Conservation (phyloP, 2,113 vertebrate species). For the Campylorhamphus procurvoides region DNA sequence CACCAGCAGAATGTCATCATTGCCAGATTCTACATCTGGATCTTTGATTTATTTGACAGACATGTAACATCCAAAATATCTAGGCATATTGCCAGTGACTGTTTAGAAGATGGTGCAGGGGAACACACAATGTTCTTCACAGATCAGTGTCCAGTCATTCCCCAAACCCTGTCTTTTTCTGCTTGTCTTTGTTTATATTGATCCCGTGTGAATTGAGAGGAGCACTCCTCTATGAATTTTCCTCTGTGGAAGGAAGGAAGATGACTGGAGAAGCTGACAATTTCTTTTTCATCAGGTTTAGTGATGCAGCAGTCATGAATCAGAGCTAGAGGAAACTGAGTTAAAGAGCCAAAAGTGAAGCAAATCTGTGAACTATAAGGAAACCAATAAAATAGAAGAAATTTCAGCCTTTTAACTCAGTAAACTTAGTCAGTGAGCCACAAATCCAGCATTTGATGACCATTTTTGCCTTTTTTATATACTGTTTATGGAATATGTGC, state of each 20-base stretch:
- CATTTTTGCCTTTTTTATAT: background rate
- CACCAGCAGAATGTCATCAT: background rate
- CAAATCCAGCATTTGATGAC: background rate
- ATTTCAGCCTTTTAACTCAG: background rate
- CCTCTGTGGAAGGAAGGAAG: background rate
- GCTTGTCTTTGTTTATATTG: background rate
- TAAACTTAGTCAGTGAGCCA: background rate
- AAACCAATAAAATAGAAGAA: background rate
- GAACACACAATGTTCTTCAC: background rate
- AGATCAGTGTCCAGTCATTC: background rate
- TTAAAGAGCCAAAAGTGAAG: background rate
- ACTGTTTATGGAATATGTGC: background rate
- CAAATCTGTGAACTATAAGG: background rate
- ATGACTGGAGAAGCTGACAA: background rate
- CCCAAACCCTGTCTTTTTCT: background rate
- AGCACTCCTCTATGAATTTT: background rate
- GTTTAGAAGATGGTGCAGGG: background rate
- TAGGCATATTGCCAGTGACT: background rate
- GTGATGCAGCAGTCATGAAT: background rate
- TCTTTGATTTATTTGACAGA: constrained; percentile 31
- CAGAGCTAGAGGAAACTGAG: background rate
- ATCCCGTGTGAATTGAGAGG: background rate
- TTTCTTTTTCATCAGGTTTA: background rate
- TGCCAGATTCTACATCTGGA: constrained; percentile 28
- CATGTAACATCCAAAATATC: background rate